Percentiles rank a stretch among this genome's conserved stretches.
Evolutionary conservation across 2,113 vertebrate genomes (phyloP).

Genomic region (Grammomys dolichurus): DNA sequence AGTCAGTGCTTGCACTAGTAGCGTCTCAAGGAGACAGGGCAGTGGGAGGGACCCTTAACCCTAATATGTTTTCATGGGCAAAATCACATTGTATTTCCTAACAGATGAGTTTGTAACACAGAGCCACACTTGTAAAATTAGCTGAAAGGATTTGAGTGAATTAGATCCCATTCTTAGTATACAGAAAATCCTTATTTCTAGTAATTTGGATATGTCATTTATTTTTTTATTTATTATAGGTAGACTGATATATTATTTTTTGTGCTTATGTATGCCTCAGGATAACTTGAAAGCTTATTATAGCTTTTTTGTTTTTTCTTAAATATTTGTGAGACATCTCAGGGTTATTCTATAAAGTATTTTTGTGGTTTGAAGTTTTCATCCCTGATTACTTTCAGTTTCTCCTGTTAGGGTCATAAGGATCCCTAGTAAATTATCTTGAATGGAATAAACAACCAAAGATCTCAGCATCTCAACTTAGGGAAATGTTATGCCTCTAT

Average conservation of each 20-base stretch:
- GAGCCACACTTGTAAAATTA: background rate
- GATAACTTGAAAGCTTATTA: constrained; percentile 7
- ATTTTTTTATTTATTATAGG: constrained; percentile 45
- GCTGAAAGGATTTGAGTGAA: background rate
- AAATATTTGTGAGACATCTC: constrained; percentile 41
- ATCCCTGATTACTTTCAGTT: constrained; percentile 62
- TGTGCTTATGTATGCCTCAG: background rate
- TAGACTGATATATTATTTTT: constrained; percentile 36
- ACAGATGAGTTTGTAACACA: background rate
- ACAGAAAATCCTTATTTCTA: background rate
- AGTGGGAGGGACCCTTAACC: background rate
- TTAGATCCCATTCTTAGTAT: background rate
- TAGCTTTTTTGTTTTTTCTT: constrained; percentile 30
- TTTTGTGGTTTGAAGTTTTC: constrained; percentile 61
- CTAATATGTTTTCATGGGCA: background rate
- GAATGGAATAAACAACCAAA: constrained; percentile 50
- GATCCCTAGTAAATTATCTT: constrained; percentile 46
- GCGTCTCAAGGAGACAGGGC: no score
- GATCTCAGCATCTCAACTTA: constrained; percentile 42
- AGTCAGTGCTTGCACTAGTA: background rate
- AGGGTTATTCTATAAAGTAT: constrained; percentile 45
- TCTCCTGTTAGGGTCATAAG: constrained; percentile 26
- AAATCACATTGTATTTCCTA: background rate
- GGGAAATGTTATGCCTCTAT: constrained; percentile 21
- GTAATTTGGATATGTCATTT: background rate